Base-by-base conservation (phyloP, 2,113 vertebrate genomes). In the Physeter macrocephalus region DNA sequence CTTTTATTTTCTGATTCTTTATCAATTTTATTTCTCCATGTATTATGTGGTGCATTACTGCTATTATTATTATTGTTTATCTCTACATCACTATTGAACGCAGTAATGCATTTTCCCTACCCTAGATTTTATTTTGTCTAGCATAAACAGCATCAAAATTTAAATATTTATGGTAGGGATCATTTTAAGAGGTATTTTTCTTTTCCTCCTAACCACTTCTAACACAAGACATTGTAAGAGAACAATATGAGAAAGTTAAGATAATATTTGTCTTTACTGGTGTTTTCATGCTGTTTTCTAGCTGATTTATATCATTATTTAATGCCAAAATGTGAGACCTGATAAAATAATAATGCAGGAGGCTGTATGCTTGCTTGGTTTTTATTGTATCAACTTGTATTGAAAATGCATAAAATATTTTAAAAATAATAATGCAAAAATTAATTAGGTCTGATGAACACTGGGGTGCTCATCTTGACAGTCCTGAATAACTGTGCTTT, bases 371-470 rank as follows among this genome's bases (percentile, higher is more conserved):
- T 94, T 96, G 90, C 96, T 96, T 96, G 6, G 93, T 78, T 98
- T 98, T 98, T 98, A 98, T 98, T 98, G 94, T 98, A 96, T 98
- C 97, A 97, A 97, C 98, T 98, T 98, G 87, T 98, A 98, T 95
- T 97, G 95, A 97, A 97, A 97, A 93, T 92, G 75, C 92, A 97
- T 98, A 96, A 98, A 98, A 97, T 96, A 97, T 97, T 97, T n/a
- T 95, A 97, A 98, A 98, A 98, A 98, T 98, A 98, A 97, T 97
- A 97, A 98, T 98, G 94, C 96, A 97, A 96, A 98, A 98, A 97
- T 98, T 98, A 98, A 98, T 97, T 98, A 97, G 97, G 92, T 97
- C 94, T 97, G 93, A 97, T 97, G 90, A 98, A 89, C 96, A 96
- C 84, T 82, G 46, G 75, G 90, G 67, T 85, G 69, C 93, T 95